Base-by-base conservation (phyloP, 1,140 invertebrate genomes). In the Eriocheir sinensis region DNA sequence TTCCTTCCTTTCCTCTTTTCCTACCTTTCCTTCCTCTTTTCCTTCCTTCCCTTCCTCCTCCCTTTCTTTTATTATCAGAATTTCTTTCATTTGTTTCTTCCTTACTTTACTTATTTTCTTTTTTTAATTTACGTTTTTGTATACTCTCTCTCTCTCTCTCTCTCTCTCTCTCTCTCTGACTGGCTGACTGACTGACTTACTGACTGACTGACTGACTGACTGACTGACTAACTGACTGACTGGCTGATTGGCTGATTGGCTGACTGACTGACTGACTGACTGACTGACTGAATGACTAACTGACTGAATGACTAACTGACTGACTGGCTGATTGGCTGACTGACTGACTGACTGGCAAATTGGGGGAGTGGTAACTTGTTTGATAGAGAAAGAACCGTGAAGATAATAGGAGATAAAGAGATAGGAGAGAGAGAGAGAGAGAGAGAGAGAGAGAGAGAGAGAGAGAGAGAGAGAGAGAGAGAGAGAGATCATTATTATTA, bases 341-440 rank as follows among this genome's bases (percentile, higher is more conserved):
- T n/a, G n/a, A n/a, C n/a, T n/a, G n/a, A n/a, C n/a, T n/a, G n/a
- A n/a, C n/a, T n/a, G 38, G 12, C 34, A 44, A 44, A 1, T 27
- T 9, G 88, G 15, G 30, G 34, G 34, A 38, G 40, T 1, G 34
- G 6, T 36, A 38, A n/a, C 2, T 21, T 9, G 12, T 3, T 38
- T 3, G 34, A n/a, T 8, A 36, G 0, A 17, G 41, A 40, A 89
- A 30, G 41, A 48, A 44, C 6, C 38, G 80, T 2, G 3, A 6
- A 34, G n/a, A 32, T 12, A 83, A 38, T 9, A 83, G 30, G 30
- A 83, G 12, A 38, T 34, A 36, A 89, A 38, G 41, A 41, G 30
- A 38, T 34, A 15, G 36, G n/a, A 83, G 80, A 89, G 36, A 89
- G 88, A 89, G 36, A 21, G 36, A 89, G 17, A 41, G n/a, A n/a